Conservation (phyloP, 2,797 vertebrate genomes). For the Hippocampus kuda region DNA sequence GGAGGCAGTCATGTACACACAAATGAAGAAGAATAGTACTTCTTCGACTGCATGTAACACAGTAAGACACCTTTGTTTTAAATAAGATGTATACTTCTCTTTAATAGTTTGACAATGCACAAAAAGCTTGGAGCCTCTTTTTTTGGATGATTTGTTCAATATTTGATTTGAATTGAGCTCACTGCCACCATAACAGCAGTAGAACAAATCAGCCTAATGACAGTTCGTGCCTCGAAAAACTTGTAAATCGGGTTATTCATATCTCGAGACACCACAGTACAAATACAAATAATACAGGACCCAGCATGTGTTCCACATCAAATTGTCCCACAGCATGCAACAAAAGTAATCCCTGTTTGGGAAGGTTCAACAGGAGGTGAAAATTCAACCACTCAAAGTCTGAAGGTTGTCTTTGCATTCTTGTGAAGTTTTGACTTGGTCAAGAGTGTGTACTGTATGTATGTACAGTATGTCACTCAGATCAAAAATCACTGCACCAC, state of each 20-base stretch:
- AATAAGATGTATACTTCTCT: not conserved
- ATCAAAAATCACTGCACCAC: conserved; percentile 15
- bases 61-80: not conserved
- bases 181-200: not conserved
- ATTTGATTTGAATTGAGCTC: not conserved
- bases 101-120: too few species aligned
- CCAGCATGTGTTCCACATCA: not conserved
- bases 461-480: not conserved
- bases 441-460: not conserved
- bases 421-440: not conserved
- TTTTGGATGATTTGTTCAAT: not conserved
- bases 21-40: not conserved
- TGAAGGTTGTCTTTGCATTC: not conserved
- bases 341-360: not conserved
- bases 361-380: conserved; percentile 1
- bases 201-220: not conserved
- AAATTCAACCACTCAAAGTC: not conserved
- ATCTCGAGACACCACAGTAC: not conserved
- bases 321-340: not conserved
- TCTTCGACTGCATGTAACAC: not conserved
- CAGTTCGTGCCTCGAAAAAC: not conserved
- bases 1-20: not conserved
- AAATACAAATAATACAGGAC: not conserved
- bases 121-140: not conserved
- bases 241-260: not conserved